phyloP scores from a whole-genome alignment of 2,888 invertebrate genomes.

The Drosophila kanekoi region DNA sequence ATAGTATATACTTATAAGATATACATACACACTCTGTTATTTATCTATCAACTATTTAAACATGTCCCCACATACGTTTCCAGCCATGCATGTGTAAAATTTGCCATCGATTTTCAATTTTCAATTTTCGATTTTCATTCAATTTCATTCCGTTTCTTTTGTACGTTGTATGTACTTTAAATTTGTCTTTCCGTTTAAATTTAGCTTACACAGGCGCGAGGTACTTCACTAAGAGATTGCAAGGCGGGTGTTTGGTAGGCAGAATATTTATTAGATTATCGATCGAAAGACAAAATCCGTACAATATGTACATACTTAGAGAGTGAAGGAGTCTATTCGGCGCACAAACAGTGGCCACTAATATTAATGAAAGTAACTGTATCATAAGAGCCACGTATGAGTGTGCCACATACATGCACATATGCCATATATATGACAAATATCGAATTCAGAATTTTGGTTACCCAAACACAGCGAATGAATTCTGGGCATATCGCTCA shows the following conservation, averaged over 20 bases:
- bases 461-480: conserved; percentile 12
- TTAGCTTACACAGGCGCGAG: conserved; percentile 52
- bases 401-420: background rate
- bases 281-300: conserved; percentile 21
- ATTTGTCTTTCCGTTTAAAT: conserved; percentile 67
- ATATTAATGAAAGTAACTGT: conserved; percentile 14
- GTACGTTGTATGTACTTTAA: conserved; percentile 43
- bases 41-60: conserved; percentile 33
- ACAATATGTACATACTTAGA: conserved; percentile 28
- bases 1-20: conserved; percentile 4
- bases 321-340: conserved; percentile 6
- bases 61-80: conserved; percentile 15
- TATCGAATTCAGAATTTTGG: background rate
- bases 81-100: conserved; percentile 24
- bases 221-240: conserved; percentile 48
- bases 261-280: conserved; percentile 13
- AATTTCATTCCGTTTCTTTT: conserved; percentile 3
- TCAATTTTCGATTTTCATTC: too few species aligned
- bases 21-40: background rate
- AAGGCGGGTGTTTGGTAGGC: conserved; percentile 36
- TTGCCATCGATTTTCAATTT: conserved; percentile 17
- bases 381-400: conserved; percentile 1
- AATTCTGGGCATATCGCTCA: conserved; percentile 17
- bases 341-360: conserved; percentile 8
- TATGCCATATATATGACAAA: background rate